These are phyloP conservation scores for Nemotelus nigrinus DNA, from an alignment of 2,888 invertebrate species.

Conservation along the genomic window DNA sequence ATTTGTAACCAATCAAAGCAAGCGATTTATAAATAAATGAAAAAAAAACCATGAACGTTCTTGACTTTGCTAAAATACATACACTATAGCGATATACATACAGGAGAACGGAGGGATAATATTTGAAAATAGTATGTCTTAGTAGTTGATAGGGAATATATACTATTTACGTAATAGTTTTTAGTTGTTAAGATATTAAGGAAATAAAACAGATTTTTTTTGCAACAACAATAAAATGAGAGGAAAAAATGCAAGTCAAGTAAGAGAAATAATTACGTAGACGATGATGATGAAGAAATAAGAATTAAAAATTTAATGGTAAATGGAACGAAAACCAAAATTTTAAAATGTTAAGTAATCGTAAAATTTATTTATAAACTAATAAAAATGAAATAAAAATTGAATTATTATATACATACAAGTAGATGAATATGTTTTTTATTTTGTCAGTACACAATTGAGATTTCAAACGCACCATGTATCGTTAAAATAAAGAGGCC, in stretches of 20 bases:
- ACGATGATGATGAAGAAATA: neutral
- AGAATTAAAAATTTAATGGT: conserved; percentile 17
- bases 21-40: neutral
- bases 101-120: neutral
- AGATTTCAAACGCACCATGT: neutral
- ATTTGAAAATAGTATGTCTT: neutral
- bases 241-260: too few relatives aligned
- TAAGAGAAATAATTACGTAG: too few relatives aligned
- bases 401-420: conserved; percentile 30
- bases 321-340: conserved; percentile 46
- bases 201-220: neutral
- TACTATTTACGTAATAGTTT: conserved; percentile 25
- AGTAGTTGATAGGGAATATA: conserved; percentile 16
- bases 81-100: neutral
- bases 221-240: too few relatives aligned
- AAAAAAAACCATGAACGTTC: too few relatives aligned
- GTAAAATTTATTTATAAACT: conserved; percentile 50
- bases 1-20: neutral
- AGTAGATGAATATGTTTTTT: neutral
- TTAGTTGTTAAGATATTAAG: conserved; percentile 23
- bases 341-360: conserved; percentile 45
- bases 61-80: too few relatives aligned
- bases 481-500: too few relatives aligned
- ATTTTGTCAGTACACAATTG: neutral
- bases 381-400: conserved; percentile 44